phyloP scores from a whole-genome alignment of 2,113 vertebrate species.

The Verasper variegatus region DNA sequence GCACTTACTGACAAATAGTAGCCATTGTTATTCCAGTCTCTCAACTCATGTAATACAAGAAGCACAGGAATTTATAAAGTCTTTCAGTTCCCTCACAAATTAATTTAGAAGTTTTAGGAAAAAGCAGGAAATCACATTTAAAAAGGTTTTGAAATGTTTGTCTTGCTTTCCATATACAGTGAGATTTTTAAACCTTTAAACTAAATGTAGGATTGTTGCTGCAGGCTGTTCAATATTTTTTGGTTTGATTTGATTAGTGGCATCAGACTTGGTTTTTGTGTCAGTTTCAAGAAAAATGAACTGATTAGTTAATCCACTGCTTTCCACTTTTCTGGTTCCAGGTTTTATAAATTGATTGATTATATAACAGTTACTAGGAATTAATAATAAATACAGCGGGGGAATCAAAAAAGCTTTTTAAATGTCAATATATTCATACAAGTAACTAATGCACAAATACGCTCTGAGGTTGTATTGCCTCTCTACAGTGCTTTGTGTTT shows the following conservation, averaged over 20 bases:
- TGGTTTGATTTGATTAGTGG: too few species aligned
- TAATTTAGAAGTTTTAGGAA: too few species aligned
- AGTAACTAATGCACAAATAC: neutral
- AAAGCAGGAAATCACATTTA: too few species aligned
- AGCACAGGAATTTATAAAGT: too few species aligned
- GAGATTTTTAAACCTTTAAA: neutral
- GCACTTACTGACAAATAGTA: neutral
- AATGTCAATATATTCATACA: conserved; percentile 1
- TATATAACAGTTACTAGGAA: neutral
- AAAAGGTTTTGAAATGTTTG: too few species aligned
- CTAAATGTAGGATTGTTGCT: neutral
- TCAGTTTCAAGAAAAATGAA: neutral
- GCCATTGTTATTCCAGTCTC: neutral
- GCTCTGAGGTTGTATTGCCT: neutral
- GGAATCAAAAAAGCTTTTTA: neutral
- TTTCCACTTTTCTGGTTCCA: neutral
- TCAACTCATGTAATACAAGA: too few species aligned
- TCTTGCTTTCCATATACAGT: neutral
- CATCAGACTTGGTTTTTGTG: neutral
- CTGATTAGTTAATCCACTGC: neutral
- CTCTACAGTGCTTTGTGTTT: neutral
- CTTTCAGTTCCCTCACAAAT: neutral
- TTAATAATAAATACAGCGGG: neutral
- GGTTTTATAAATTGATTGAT: neutral
- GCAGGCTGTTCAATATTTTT: too few species aligned